Evolutionary conservation across 2,797 vertebrate genomes (phyloP), one percentile per base, ranked within the genome.

Genomic region (Acrossocheilus wenchowensis): DNA sequence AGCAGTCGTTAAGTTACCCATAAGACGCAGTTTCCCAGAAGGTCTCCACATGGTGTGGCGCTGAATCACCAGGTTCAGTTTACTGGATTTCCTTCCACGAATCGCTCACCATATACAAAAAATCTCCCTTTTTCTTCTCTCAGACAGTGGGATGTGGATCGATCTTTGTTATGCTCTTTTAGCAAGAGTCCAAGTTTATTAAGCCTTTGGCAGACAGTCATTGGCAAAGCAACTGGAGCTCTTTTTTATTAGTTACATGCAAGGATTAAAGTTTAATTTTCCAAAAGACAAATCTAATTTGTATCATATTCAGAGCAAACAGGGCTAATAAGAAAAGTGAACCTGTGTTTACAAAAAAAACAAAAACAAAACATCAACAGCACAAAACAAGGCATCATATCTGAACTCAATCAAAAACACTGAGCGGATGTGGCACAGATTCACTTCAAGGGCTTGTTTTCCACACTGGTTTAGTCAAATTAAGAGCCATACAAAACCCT

Each of bases 61-160:
- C 43, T 89, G 87, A 91, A 80, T 89, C 84, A 91, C 77, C 57
- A 71, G 71, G 80, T 71, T 75, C 69, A 86, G 66, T 79, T 89
- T 89, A 87, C 78, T 87, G 89, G 83, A 82, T 60, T 82, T 87
- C 78, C 84, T 79, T 69, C 78, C 78, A 86, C 78, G 54, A 90
- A 86, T 45, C 26, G 57, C 77, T 66, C 23, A 69, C 82, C 11
- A 17, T 45, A 48, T 48, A 62, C 72, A 75, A 75, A 83, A 74
- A 57, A 36, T 12, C 30, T 78, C 41, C 78, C 71, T 75, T 48
- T 36, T 9, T 30, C 60, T 43, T 73, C 30, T 43, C 45, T 43
- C 79, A 85, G 73, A 57, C 48, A 30, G 34, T 15, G 60, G 48
- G 60, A 84, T 66, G 50, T 21, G 43, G 62, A 68, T 78, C 73